Percentiles rank a stretch among this genome's conserved stretches.
These are phyloP conservation scores for Amblyjoppa fuscipennis DNA, from an alignment of 2,888 invertebrate genomes.

Conservation along the genomic window DNA sequence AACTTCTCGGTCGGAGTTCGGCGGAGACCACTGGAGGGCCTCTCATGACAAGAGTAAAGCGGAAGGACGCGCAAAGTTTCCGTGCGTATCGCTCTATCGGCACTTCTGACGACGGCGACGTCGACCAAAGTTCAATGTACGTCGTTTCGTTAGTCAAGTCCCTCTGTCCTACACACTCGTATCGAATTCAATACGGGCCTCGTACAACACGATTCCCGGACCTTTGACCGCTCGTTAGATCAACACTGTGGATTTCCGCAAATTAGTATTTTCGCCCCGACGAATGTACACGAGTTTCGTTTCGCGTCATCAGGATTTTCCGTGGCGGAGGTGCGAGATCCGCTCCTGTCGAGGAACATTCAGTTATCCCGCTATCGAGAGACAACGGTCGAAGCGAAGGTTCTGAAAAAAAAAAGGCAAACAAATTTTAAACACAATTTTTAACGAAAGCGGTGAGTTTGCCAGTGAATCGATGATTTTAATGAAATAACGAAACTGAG, in stretches of 20 bases:
- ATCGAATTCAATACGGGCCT: constrained; percentile 34
- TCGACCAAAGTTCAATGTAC: constrained; percentile 58
- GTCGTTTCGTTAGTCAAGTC: constrained; percentile 21
- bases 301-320: constrained; percentile 6
- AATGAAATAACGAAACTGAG: too few species aligned
- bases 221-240: constrained; percentile 48
- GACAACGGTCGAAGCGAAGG: not conserved
- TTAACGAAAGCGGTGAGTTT: not conserved
- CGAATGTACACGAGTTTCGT: constrained; percentile 8
- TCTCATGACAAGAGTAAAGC: constrained; percentile 30
- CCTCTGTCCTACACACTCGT: constrained; percentile 26
- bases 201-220: constrained; percentile 18
- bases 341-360: not conserved
- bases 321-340: not conserved
- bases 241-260: constrained; percentile 37
- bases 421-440: not conserved
- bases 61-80: constrained; percentile 45
- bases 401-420: not conserved
- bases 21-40: constrained; percentile 10
- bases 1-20: constrained; percentile 17
- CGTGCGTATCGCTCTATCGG: constrained; percentile 13
- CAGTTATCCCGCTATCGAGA: not conserved
- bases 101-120: constrained; percentile 20
- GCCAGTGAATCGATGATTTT: too few species aligned
- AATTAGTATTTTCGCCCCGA: constrained; percentile 11